These are phyloP conservation scores for Sarcophaga subvicina DNA, from an alignment of 2,888 invertebrate genomes.

Conservation along the genomic window DNA sequence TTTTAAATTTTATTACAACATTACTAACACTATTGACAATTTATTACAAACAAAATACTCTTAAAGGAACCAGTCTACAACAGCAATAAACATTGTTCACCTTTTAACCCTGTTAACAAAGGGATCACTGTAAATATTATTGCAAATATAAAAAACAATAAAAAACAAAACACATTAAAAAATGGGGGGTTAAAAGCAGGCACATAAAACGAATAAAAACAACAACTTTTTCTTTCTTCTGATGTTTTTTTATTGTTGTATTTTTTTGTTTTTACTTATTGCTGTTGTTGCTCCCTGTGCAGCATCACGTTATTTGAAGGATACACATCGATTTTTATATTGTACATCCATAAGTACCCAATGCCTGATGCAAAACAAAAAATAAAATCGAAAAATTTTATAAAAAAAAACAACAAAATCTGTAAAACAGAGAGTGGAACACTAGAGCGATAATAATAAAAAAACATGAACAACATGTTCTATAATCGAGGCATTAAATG, in stretches of 20 bases:
- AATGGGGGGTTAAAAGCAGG: conserved; percentile 53
- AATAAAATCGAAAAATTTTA: background rate
- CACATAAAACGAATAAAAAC: conserved; percentile 48
- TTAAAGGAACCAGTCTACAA: too few relatives aligned
- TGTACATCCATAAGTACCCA: conserved; percentile 42
- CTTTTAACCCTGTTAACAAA: background rate
- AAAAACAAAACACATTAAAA: conserved; percentile 7
- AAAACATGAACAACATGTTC: conserved; percentile 41
- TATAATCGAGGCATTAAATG: conserved; percentile 64
- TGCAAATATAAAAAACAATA: conserved; percentile 40
- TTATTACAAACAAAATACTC: too few relatives aligned
- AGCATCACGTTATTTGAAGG: conserved; percentile 58
- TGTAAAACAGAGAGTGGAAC: conserved; percentile 48
- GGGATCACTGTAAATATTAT: conserved; percentile 45
- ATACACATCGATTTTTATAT: conserved; percentile 62
- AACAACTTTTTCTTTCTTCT: conserved; percentile 50
- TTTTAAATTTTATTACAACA: too few relatives aligned
- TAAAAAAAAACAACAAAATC: conserved; percentile 19
- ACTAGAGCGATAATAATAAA: conserved; percentile 46
- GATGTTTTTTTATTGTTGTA: conserved; percentile 31
- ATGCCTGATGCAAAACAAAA: conserved; percentile 48
- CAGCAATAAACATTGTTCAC: too few relatives aligned
- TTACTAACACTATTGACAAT: too few relatives aligned
- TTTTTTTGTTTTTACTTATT: background rate
- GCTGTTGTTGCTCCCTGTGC: conserved; percentile 30